Evolutionary conservation across 2,113 vertebrate species (phyloP).

Genomic region (Petrocephalus microphthalmus): DNA sequence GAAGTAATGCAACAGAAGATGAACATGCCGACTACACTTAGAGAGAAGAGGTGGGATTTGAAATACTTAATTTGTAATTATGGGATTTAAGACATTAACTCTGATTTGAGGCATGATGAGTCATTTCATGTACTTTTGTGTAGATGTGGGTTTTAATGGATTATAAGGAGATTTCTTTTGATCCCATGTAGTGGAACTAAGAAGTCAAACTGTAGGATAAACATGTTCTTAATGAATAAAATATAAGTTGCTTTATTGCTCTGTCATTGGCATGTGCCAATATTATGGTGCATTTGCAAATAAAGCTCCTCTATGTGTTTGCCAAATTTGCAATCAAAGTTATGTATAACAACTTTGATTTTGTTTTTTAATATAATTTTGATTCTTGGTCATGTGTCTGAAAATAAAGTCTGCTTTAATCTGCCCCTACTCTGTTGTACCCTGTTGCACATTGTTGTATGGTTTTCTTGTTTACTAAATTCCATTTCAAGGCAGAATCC

Average conservation of each 20-base stretch:
- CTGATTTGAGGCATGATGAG: background rate
- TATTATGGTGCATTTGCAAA: background rate
- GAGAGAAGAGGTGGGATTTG: background rate
- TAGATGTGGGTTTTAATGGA: background rate
- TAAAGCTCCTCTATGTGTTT: background rate
- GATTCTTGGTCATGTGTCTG: background rate
- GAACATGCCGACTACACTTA: background rate
- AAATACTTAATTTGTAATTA: background rate
- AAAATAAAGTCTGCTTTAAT: background rate
- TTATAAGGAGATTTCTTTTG: background rate
- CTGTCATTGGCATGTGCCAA: background rate
- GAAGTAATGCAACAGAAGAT: background rate
- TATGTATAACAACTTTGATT: background rate
- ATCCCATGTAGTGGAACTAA: background rate
- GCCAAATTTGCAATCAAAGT: background rate
- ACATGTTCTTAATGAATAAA: background rate
- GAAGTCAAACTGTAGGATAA: background rate
- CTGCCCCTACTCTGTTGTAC: too few species aligned
- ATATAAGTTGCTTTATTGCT: background rate
- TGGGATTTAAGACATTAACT: background rate
- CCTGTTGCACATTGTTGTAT: too few species aligned
- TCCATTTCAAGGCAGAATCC: background rate
- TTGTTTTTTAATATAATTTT: background rate
- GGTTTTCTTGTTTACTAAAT: background rate
- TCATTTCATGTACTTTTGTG: background rate